Conservation (phyloP, 2,113 vertebrate species). For the Semicossyphus pulcher region DNA sequence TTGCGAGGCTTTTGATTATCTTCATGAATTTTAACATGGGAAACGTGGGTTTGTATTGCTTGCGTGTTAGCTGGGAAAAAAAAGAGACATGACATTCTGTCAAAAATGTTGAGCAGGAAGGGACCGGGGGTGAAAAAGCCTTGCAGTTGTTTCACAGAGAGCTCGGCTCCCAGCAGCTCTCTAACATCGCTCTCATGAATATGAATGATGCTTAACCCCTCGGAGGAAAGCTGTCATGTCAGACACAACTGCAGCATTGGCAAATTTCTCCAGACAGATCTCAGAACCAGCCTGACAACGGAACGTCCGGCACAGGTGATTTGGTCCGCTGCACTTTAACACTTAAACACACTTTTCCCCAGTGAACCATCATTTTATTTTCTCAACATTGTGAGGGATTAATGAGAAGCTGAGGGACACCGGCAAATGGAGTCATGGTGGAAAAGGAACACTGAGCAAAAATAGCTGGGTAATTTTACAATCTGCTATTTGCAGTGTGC, state of each 20-base stretch:
- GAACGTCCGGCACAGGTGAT: constrained; percentile 50
- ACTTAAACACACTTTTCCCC: neutral
- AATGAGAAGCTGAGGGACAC: neutral
- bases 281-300: constrained; percentile 42
- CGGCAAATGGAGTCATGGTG: neutral
- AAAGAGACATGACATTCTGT: constrained; percentile 39
- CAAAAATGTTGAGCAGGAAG: constrained; percentile 37
- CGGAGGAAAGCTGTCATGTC: constrained; percentile 65
- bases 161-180: constrained; percentile 51
- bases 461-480: neutral
- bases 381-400: neutral
- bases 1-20: constrained; percentile 41
- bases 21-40: constrained; percentile 19
- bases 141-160: constrained; percentile 46
- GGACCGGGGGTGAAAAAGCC: constrained; percentile 27
- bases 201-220: constrained; percentile 72
- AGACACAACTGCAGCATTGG: constrained; percentile 64
- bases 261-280: constrained; percentile 58
- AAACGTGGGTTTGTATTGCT: neutral
- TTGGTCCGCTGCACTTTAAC: constrained; percentile 18
- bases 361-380: neutral
- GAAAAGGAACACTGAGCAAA: neutral
- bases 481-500: too few species aligned
- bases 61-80: constrained; percentile 5
- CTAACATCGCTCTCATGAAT: constrained; percentile 64